Conservation (phyloP, 2,797 vertebrate genomes). For the Sebastes taczanowskii region DNA sequence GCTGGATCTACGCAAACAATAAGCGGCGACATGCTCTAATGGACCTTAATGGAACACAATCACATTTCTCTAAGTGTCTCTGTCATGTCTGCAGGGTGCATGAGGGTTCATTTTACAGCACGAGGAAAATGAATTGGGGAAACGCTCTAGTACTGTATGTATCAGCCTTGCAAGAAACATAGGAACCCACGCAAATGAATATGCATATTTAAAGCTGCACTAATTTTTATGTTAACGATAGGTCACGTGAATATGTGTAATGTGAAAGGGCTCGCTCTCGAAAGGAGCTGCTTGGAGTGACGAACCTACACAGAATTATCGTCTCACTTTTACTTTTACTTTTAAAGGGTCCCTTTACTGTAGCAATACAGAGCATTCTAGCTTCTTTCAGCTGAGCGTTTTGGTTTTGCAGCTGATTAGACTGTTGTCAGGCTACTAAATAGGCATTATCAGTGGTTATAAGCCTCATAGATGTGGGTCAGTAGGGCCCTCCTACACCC, state of each 20-base stretch:
- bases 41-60: constrained; percentile 11
- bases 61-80: neutral
- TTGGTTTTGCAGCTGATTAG: no score
- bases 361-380: no score
- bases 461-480: no score
- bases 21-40: constrained; percentile 5
- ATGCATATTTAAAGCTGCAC: neutral
- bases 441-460: no score
- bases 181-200: neutral
- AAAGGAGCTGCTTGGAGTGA: neutral
- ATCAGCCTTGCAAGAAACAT: neutral
- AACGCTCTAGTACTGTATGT: neutral
- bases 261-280: neutral
- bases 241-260: neutral
- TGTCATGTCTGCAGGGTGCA: constrained; percentile 10
- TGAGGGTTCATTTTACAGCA: neutral
- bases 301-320: rapidly evolving
- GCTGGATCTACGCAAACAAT: constrained; percentile 9
- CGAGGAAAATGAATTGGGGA: neutral
- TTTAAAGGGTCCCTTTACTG: no score
- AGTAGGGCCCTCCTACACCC: no score
- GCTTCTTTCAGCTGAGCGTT: no score
- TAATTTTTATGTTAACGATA: neutral
- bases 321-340: neutral
- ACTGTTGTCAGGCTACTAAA: no score